These are phyloP conservation scores for Archips crataeganus DNA, from an alignment of 2,888 invertebrate genomes.

Conservation along the genomic window DNA sequence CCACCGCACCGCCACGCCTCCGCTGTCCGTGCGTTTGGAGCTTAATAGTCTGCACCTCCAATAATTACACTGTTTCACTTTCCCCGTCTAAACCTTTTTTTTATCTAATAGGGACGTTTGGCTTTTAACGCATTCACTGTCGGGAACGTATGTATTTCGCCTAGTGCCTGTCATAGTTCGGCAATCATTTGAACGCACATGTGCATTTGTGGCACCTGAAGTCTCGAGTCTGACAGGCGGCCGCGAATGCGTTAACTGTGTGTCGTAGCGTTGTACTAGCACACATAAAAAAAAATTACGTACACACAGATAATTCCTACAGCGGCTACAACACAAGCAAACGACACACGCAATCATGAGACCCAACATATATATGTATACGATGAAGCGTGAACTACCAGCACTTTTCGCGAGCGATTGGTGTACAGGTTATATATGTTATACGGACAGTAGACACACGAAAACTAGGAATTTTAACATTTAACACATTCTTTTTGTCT, in stretches of 20 bases:
- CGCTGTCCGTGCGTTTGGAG: no score
- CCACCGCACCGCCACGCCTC: no score
- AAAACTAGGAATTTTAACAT: constrained; percentile 3
- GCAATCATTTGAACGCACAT: no score
- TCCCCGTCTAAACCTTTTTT: no score
- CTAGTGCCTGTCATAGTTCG: no score
- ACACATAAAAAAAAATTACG: background rate
- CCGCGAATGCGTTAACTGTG: background rate
- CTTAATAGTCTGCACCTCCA: no score
- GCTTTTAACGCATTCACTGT: no score
- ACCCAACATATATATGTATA: background rate
- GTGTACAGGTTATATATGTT: constrained; percentile 34
- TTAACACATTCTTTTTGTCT: constrained; percentile 8
- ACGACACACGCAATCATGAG: background rate
- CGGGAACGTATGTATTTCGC: no score
- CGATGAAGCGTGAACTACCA: constrained; percentile 27
- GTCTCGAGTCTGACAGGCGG: no score
- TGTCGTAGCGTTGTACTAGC: background rate
- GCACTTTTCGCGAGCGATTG: constrained; percentile 44
- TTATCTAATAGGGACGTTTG: no score
- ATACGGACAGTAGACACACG: background rate
- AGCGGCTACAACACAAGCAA: background rate
- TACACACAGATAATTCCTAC: background rate
- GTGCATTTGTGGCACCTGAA: no score
- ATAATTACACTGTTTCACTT: no score